Evolutionary conservation across 1,140 invertebrate species (phyloP).

Genomic region (Bombus waltoni): DNA sequence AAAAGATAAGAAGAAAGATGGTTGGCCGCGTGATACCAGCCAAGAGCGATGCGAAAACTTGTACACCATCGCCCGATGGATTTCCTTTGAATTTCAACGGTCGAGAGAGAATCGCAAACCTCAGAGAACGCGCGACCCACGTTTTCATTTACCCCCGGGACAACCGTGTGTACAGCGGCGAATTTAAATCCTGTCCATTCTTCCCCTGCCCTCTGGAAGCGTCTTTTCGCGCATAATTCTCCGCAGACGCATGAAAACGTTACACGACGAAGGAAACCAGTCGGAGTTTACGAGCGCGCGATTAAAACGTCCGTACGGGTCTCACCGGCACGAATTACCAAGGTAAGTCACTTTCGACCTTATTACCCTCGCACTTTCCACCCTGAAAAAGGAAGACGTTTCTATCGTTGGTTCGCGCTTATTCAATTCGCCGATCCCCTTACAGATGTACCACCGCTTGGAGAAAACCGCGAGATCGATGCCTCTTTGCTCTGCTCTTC

Average conservation of each 20-base stretch:
- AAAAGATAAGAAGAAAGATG: slow-evolving; percentile 25
- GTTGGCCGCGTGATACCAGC: slow-evolving; percentile 10
- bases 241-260: slow-evolving; percentile 24
- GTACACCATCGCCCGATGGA: slow-evolving; percentile 15
- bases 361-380: neutral
- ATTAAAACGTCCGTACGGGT: slow-evolving; percentile 27
- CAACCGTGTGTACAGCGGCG: neutral
- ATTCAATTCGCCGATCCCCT: slow-evolving; percentile 1
- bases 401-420: neutral
- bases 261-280: neutral
- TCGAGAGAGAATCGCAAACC: slow-evolving; percentile 50
- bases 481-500: neutral
- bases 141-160: slow-evolving; percentile 45
- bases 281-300: neutral
- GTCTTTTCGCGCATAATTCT: slow-evolving; percentile 8
- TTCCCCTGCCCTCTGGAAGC: neutral
- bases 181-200: slow-evolving; percentile 28
- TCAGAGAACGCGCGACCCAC: slow-evolving; percentile 8
- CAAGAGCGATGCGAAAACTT: slow-evolving; percentile 38
- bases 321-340: neutral
- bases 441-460: neutral
- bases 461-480: neutral
- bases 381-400: too few species aligned
- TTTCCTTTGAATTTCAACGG: slow-evolving; percentile 63
- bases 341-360: slow-evolving; percentile 31